Conservation (phyloP, 2,113 vertebrate species). For the Ceyx melanurus region DNA sequence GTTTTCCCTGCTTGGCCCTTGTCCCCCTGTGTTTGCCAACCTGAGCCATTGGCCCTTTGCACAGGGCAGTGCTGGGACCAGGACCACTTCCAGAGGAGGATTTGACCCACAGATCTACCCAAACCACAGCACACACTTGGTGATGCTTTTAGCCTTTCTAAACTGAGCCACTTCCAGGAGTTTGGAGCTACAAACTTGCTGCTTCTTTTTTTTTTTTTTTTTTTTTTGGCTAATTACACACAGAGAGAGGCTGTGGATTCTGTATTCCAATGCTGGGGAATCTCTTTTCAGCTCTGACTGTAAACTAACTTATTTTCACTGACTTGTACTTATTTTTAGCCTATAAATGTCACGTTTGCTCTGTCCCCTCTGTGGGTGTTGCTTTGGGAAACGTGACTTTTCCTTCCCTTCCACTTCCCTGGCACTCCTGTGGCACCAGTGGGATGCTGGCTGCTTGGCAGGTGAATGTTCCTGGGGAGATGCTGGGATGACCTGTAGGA, state of each 20-base stretch:
- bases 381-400: background rate
- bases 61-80: fast-evolving
- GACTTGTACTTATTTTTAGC: background rate
- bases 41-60: background rate
- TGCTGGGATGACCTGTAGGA: background rate
- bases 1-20: slow-evolving; percentile 41
- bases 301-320: background rate
- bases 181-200: background rate
- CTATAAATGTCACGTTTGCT: background rate
- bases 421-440: background rate
- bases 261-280: background rate
- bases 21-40: background rate
- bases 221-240: background rate
- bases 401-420: background rate
- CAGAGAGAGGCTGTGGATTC: background rate
- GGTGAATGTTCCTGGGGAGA: background rate
- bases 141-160: background rate
- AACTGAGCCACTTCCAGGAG: background rate
- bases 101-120: background rate
- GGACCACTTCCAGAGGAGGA: background rate
- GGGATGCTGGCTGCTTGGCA: background rate
- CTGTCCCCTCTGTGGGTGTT: background rate
- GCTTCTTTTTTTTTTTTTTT: background rate
- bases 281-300: background rate
- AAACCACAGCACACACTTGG: background rate